Base-by-base conservation (phyloP, 2,113 vertebrate species). In the Salvelinus namaycush region DNA sequence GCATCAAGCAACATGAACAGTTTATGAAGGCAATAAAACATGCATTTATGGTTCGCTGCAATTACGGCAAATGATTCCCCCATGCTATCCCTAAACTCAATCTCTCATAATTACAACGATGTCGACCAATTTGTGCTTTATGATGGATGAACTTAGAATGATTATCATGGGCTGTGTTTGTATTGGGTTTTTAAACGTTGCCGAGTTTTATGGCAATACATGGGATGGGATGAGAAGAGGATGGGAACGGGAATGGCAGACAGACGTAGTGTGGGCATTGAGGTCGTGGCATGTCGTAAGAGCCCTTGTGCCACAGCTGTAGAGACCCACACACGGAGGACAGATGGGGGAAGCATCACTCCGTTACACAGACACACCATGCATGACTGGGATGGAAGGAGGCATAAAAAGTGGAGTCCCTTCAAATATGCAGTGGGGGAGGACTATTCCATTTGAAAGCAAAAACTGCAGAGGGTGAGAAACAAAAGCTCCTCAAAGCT, bases 1-100 rank as follows among this genome's bases (percentile, higher is more conserved):
- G 86, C 87, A 87, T 91, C 85, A 86, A 85, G 83, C 71, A 65
- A 78, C 86, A 91, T 89, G 79, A 91, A 92, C 90, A 86, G 89
- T 92, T 92, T 88, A 93, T 91, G 90, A 89, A 87, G 87, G 87
- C 81, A 82, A 89, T 93, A 92, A 92, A 92, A 80, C 81, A 84
- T 81, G 81, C 82, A 69, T 92, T 92, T 91, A 90, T 75, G 77
- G 86, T 77, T 20, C 5, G 75, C 78, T 65, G 88, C 86, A 91
- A 90, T 92, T 86, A 93, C 54, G 75, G 68, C 8, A 22, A 87
- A 83, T 79, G 86, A 80, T 79, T 83, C 81, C 76, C 73, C 83
- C 5, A 11, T 71, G 75, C 85, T 81, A 81, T 75, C 77, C 75
- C 82, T 71, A 48, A n/a, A 69, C 84, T 84, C 79, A 78, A 73